Evolutionary conservation across 2,888 invertebrate genomes (phyloP), one percentile per base, ranked within the genome.

Genomic region (Pycnomerus fuliginosus): DNA sequence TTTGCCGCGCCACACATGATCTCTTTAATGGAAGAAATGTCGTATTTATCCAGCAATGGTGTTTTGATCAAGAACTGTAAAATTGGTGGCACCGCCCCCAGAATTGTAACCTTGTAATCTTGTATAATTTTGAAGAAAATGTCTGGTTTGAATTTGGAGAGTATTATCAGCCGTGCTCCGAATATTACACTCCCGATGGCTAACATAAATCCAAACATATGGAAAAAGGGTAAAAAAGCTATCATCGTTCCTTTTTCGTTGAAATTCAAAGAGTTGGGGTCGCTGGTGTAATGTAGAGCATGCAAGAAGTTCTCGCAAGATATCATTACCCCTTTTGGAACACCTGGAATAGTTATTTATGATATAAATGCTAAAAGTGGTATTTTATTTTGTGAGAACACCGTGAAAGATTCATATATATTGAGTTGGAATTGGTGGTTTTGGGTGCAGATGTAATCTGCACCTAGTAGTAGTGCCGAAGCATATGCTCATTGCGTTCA

Each of bases 1-100:
- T 2, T 2, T 3, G 33, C 35, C 3, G 16, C 39, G 11, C 33
- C 32, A 36, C 39, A 39, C 2, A 39, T n/a, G 2, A 39, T 16
- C n/a, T 39, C 15, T 2, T 14, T 39, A 17, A 39, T 20, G 3
- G 32, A 35, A 1, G 16, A 17, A 2, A 39, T 2, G 12, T 39
- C 32, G 13, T 35, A 39, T 11, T 34, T 16, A 8, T 36, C 10
- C 3, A 39, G 3, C 17, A 34, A n/a, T 2, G 31, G 14, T 3
- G 14, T 35, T 20, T 39, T 34, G 8, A 32, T 17, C 10, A 39
- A 11, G 12, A 37, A 37, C 12, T 11, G 16, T 16, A 37, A 2
- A n/a, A 30, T 14, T 2, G 37, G 8, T 15, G 37, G 37, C 4
- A 37, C 37, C 8, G 25, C 29, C 3, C n/a, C 30, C 8, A 37